These are phyloP conservation scores for Apoderus coryli DNA, from an alignment of 2,888 invertebrate species.

Conservation along the genomic window DNA sequence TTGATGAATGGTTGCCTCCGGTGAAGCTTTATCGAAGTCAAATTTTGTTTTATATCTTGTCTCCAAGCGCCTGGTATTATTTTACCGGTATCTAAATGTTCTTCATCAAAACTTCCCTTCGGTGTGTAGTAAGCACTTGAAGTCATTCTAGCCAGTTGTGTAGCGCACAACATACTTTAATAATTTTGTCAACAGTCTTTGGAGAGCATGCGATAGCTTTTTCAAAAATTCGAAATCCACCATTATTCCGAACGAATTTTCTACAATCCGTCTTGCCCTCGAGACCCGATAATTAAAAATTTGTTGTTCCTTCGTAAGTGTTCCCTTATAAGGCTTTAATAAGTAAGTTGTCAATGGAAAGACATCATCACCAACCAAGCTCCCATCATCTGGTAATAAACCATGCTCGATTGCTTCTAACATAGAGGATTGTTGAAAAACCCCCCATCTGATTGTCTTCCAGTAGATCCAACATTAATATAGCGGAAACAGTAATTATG, in stretches of 20 bases:
- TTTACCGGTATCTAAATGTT: too few species aligned
- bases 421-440: constrained; percentile 5
- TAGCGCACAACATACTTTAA: constrained; percentile 5
- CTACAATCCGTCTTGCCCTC: constrained; percentile 6
- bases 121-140: too few species aligned
- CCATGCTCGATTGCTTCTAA: constrained; percentile 4
- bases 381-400: constrained; percentile 8
- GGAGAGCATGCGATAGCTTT: constrained; percentile 8
- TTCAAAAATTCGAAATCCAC: too few species aligned
- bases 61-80: too few species aligned
- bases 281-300: constrained; percentile 6
- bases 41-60: too few species aligned
- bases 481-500: constrained; percentile 6
- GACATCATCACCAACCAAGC: constrained; percentile 4
- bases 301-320: constrained; percentile 6
- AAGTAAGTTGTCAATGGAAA: constrained; percentile 7
- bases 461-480: constrained; percentile 6
- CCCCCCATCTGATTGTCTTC: constrained; percentile 6
- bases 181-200: constrained; percentile 8
- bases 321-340: constrained; percentile 6
- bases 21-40: too few species aligned
- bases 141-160: not conserved
- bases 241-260: too few species aligned
- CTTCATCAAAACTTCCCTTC: too few species aligned
- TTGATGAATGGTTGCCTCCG: too few species aligned